Evolutionary conservation across 2,797 vertebrate genomes (phyloP).

Genomic region (Xyrichtys novacula): DNA sequence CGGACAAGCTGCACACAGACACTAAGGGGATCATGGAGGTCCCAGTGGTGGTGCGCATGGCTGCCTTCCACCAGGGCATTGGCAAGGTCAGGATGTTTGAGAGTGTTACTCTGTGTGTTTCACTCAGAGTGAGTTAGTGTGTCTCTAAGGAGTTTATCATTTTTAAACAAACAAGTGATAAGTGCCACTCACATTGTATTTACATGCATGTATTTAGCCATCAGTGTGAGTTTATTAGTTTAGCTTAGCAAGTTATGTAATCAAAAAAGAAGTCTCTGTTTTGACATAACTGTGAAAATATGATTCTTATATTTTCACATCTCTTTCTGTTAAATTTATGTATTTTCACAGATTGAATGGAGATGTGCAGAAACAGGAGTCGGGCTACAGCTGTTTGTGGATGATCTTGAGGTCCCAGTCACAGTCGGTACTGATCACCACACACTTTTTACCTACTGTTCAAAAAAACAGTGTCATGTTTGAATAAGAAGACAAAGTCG

Average conservation of each 20-base stretch:
- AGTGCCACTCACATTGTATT: not conserved
- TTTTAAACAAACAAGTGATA: not conserved
- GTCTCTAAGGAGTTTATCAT: not conserved
- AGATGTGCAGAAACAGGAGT: conserved; percentile 70
- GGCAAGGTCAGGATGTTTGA: conserved; percentile 83
- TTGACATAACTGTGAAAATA: no score
- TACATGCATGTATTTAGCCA: not conserved
- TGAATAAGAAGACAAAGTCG: no score
- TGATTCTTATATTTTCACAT: no score
- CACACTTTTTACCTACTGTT: not conserved
- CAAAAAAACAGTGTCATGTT: no score
- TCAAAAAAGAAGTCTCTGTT: no score
- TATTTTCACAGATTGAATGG: conserved; percentile 86
- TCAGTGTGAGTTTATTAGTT: not conserved
- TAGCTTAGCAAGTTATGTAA: not conserved
- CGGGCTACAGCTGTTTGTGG: conserved; percentile 82
- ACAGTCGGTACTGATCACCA: conserved; percentile 75
- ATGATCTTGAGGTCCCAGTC: conserved; percentile 77
- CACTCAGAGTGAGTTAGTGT: not conserved
- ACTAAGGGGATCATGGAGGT: conserved; percentile 67
- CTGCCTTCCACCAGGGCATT: conserved; percentile 87
- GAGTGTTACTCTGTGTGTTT: conserved; percentile 16
- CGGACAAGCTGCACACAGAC: conserved; percentile 67
- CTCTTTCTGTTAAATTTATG: not conserved
- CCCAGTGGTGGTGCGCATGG: conserved; percentile 83